Evolutionary conservation across 1,140 invertebrate genomes (phyloP).

Genomic region (Tribolium castaneum): DNA sequence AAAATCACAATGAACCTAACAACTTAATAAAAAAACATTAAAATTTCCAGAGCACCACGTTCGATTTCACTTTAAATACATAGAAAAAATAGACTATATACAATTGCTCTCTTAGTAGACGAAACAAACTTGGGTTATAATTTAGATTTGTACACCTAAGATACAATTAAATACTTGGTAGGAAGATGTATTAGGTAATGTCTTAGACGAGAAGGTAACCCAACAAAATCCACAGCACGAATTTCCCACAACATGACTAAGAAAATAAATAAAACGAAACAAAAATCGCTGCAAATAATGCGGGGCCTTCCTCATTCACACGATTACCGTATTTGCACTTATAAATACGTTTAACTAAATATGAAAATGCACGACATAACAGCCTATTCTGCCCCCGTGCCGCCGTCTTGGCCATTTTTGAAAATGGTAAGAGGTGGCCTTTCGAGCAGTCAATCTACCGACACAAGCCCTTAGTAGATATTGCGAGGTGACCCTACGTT

Average conservation of each 20-base stretch:
- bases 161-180: slow-evolving; percentile 62
- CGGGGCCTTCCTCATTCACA: slow-evolving; percentile 35
- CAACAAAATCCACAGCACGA: slow-evolving; percentile 17
- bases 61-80: slow-evolving; percentile 50
- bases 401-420: slow-evolving; percentile 60
- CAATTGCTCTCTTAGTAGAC: slow-evolving; percentile 36
- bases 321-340: slow-evolving; percentile 49
- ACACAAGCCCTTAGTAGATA: slow-evolving; percentile 50
- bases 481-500: slow-evolving; percentile 61
- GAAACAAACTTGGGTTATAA: slow-evolving; percentile 46
- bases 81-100: slow-evolving; percentile 51
- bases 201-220: slow-evolving; percentile 29
- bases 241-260: slow-evolving; percentile 9
- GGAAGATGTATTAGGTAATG: slow-evolving; percentile 59
- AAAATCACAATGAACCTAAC: slow-evolving; percentile 60
- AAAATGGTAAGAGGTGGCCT: slow-evolving; percentile 60
- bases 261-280: slow-evolving; percentile 19
- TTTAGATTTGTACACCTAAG: slow-evolving; percentile 53
- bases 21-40: slow-evolving; percentile 52
- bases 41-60: slow-evolving; percentile 63
- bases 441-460: slow-evolving; percentile 50
- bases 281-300: slow-evolving; percentile 28
- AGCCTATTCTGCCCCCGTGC: slow-evolving; percentile 56
- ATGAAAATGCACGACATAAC: slow-evolving; percentile 60
- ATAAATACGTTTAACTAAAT: slow-evolving; percentile 48